These are phyloP conservation scores for Micrasema minimum DNA, from an alignment of 1,140 invertebrate genomes.

Conservation along the genomic window DNA sequence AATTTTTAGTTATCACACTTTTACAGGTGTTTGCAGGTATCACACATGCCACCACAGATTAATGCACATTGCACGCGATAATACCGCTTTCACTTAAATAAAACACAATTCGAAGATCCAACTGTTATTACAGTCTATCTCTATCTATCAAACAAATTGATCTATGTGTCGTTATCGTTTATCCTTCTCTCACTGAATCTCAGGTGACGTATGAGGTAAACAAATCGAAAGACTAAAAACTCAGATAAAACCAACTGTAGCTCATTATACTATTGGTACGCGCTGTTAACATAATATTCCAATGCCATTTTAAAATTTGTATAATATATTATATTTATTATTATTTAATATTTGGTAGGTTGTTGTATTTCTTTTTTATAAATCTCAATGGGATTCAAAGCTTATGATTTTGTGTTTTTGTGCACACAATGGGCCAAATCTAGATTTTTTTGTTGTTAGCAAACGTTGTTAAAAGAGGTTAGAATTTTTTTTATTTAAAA, in stretches of 20 bases:
- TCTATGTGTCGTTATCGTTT: slow-evolving; percentile 16
- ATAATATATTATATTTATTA: too few relatives aligned
- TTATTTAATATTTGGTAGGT: too few relatives aligned
- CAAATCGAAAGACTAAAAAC: slow-evolving; percentile 25
- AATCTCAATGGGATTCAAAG: too few relatives aligned
- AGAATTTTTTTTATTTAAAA: too few relatives aligned
- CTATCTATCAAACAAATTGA: slow-evolving; percentile 29
- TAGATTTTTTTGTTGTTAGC: too few relatives aligned
- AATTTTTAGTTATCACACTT: slow-evolving; percentile 35
- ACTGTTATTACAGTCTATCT: slow-evolving; percentile 45
- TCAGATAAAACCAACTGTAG: slow-evolving; percentile 17
- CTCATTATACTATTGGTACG: background rate
- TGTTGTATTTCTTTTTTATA: too few relatives aligned
- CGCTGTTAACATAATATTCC: too few relatives aligned
- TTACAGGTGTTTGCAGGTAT: slow-evolving; percentile 35
- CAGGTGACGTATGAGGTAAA: slow-evolving; percentile 43
- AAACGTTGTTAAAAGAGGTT: too few relatives aligned
- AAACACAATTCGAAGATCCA: too few relatives aligned
- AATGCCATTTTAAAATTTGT: too few relatives aligned
- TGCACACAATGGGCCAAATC: too few relatives aligned
- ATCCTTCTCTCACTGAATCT: slow-evolving; percentile 27
- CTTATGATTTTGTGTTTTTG: too few relatives aligned
- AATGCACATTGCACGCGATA: slow-evolving; percentile 39
- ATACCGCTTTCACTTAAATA: slow-evolving; percentile 42
- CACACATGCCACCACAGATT: slow-evolving; percentile 44